Conservation (phyloP, 2,113 vertebrate species). For the Prietella phreatophila region DNA sequence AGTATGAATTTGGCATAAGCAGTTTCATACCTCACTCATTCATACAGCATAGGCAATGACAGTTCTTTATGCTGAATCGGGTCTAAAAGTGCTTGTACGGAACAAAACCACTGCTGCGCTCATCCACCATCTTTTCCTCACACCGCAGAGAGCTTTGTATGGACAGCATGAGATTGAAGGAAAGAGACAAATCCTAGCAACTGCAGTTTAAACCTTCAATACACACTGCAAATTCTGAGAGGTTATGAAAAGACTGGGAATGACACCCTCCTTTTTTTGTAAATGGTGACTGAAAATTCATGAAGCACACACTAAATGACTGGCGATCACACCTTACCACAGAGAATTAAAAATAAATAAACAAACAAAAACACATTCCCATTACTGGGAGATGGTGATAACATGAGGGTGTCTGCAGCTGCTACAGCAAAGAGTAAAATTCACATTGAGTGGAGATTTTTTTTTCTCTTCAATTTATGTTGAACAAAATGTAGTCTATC, state of each 20-base stretch:
- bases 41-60: neutral
- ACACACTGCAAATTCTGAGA: neutral
- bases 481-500: neutral
- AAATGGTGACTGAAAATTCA: neutral
- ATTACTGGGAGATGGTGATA: neutral
- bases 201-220: neutral
- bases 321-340: neutral
- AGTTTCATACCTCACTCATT: neutral
- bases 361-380: neutral
- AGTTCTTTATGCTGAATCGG: neutral
- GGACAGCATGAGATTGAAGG: neutral
- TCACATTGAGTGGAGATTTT: neutral
- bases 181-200: neutral
- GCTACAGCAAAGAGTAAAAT: neutral
- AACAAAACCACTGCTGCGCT: neutral
- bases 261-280: neutral
- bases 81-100: neutral
- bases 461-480: neutral
- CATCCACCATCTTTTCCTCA: neutral
- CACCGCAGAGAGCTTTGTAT: neutral
- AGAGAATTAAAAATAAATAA: neutral
- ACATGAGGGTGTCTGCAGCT: neutral
- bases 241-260: neutral
- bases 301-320: neutral
- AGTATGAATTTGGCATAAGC: neutral